Base-by-base conservation (phyloP, 1,140 invertebrate species). In the Lasaia peninsularis region DNA sequence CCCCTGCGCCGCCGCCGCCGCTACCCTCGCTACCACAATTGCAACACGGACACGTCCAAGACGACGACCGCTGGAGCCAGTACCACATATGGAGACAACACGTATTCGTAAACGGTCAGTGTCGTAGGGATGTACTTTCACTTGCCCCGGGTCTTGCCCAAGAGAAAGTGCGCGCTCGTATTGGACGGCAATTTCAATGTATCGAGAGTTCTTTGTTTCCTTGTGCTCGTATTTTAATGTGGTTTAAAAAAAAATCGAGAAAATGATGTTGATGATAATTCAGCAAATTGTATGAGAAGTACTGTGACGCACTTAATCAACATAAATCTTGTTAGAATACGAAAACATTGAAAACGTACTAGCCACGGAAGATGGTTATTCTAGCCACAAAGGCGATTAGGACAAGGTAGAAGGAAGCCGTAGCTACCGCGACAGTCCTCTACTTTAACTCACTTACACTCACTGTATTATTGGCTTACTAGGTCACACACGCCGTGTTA, bases 21-120 rank as follows among this genome's bases (percentile, higher is more conserved):
- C 73, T 86, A 55, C 84, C 84, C 62, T 75, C 86, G 56, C 76
- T 88, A 63, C 82, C 83, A 2, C 83, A 81, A 55, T 77, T 86
- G 52, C 88, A 86, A 53, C 86, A 86, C 64, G 69, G 63, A 24
- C 89, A 90, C 69, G 80, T 81, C 32, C 88, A 88, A 75, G 88
- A 90, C 57, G 89, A 91, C 62, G 81, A 89, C 50, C 85, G 89
- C 59, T 90, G 91, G 88, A 89, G 86, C 69, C 90, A 91, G 78
- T 91, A 91, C 73, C 90, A 92, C 76, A 88, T 91, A 63, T 91
- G 91, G 91, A 90, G 91, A 64, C 91, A 92, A 70, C 91, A 92
- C 75, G 90, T 92, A 68, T 92, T 91, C 72, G 90, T 91, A 77
- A 92, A 92, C 76, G 91, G 91, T 92, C 91, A 86, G 88, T 86